These are phyloP conservation scores for Pararge aegeria DNA, from an alignment of 1,140 invertebrate species.

Conservation along the genomic window DNA sequence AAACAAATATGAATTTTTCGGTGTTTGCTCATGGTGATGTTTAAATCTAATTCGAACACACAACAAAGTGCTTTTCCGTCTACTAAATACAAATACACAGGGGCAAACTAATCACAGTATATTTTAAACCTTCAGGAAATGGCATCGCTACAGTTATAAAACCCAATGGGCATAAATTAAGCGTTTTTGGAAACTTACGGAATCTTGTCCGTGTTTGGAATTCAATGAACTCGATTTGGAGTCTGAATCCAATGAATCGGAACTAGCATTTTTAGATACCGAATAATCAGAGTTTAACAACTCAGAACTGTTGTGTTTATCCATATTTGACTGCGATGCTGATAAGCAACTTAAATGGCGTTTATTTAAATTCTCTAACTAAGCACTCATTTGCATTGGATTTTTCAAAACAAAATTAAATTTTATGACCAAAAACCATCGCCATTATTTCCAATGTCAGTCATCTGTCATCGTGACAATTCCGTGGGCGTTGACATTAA, in stretches of 20 bases:
- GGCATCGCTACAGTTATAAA: slow-evolving; percentile 47
- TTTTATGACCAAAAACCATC: neutral
- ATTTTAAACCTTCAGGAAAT: slow-evolving; percentile 55
- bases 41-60: neutral
- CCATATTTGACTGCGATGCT: slow-evolving; percentile 44
- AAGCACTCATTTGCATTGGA: too few species aligned
- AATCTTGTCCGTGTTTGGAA: slow-evolving; percentile 89
- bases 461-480: neutral
- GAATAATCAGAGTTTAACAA: slow-evolving; percentile 73
- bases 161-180: slow-evolving; percentile 76
- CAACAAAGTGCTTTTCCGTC: neutral
- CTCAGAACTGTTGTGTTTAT: slow-evolving; percentile 78
- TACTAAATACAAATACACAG: neutral
- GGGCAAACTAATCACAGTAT: neutral
- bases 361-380: too few species aligned
- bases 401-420: neutral
- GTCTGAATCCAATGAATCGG: slow-evolving; percentile 89
- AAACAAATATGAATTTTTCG: slow-evolving; percentile 61
- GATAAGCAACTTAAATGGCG: neutral
- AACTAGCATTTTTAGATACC: slow-evolving; percentile 83
- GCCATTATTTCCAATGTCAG: neutral
- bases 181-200: slow-evolving; percentile 83
- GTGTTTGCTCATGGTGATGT: slow-evolving; percentile 47
- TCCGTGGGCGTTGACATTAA: neutral
- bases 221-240: slow-evolving; percentile 90